A percentile compares a stretch with the other conserved stretches of the same genome.
phyloP scores from a whole-genome alignment of 2,113 vertebrate species.

The Boleophthalmus pectinirostris region DNA sequence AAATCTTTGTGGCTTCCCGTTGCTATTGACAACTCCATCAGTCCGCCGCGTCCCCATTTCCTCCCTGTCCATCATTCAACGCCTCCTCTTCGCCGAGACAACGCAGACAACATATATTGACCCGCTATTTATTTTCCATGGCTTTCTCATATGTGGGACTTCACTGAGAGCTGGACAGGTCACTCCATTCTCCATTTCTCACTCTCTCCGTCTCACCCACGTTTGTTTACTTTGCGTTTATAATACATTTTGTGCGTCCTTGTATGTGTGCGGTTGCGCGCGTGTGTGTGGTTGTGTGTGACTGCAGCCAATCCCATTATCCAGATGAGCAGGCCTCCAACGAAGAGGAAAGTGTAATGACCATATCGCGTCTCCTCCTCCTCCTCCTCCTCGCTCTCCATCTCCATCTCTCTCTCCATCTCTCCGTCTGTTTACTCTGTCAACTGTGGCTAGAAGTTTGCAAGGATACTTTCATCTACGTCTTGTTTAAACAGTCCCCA shows the following conservation, averaged over 20 bases:
- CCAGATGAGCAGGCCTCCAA: conserved; percentile 71
- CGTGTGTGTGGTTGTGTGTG: conserved; percentile 20
- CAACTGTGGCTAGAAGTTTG: conserved; percentile 5
- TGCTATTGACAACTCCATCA: conserved; percentile 29
- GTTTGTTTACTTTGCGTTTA: conserved; percentile 11
- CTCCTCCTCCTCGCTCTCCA: conserved; percentile 13
- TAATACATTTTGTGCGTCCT: conserved; percentile 7
- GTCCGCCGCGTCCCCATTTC: conserved; percentile 13
- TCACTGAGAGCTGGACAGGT: conserved; percentile 24
- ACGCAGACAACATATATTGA: conserved; percentile 9
- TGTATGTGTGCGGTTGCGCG: conserved; percentile 16
- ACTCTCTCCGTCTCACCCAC: background rate
- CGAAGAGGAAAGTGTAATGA: conserved; percentile 70
- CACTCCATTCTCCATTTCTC: background rate
- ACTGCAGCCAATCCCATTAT: conserved; percentile 72
- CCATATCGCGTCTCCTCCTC: conserved; percentile 42
- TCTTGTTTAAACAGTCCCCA: background rate
- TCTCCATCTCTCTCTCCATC: conserved; percentile 13
- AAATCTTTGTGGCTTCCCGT: conserved; percentile 12
- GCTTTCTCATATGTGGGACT: conserved; percentile 21
- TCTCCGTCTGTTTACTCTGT: conserved; percentile 39
- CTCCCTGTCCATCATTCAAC: conserved; percentile 19
- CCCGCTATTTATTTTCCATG: conserved; percentile 20
- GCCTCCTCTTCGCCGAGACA: background rate
- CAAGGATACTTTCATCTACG: background rate